A percentile compares a stretch with the other conserved stretches of the same genome.
phyloP scores from a whole-genome alignment of 2,113 vertebrate genomes.

The Bostrychus sinensis region DNA sequence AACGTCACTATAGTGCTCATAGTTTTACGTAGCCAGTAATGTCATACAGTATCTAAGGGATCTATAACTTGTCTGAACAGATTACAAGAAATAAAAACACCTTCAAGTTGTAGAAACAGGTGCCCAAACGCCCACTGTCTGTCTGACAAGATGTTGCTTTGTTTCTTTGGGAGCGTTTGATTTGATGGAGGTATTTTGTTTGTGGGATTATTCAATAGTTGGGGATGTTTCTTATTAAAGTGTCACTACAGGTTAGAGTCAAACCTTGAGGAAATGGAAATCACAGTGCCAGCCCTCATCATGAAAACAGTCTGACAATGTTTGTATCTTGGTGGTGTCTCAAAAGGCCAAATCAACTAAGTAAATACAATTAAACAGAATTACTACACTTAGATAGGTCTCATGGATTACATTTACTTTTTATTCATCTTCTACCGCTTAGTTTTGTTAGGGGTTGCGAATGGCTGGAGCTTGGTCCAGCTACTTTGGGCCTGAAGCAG shows the following conservation, averaged over 20 bases:
- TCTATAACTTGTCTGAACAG: not conserved
- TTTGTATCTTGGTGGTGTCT: not conserved
- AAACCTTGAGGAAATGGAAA: slow-evolving; percentile 28
- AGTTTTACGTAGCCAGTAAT: slow-evolving; percentile 11
- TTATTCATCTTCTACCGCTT: too few species aligned
- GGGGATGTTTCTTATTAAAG: slow-evolving; percentile 41
- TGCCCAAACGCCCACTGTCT: not conserved
- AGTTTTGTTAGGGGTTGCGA: too few species aligned
- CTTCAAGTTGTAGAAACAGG: not conserved
- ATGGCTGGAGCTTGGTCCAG: too few species aligned
- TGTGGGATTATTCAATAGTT: not conserved
- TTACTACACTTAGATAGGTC: too few species aligned
- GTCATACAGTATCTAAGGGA: not conserved
- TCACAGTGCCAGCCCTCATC: slow-evolving; percentile 37
- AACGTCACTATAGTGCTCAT: slow-evolving; percentile 6
- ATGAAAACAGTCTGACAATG: slow-evolving; percentile 26
- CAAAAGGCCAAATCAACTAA: not conserved
- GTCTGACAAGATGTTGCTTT: not conserved
- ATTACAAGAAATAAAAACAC: not conserved
- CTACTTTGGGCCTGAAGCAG: too few species aligned
- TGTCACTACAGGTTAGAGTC: slow-evolving; percentile 38
- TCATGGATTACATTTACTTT: too few species aligned
- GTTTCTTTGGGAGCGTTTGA: slow-evolving; percentile 4
- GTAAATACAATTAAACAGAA: too few species aligned
- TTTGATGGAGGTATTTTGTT: slow-evolving; percentile 8